Percentiles rank a stretch among this genome's conserved stretches.
phyloP scores from a whole-genome alignment of 1,140 invertebrate genomes.

The Leptonema lineaticorne region DNA sequence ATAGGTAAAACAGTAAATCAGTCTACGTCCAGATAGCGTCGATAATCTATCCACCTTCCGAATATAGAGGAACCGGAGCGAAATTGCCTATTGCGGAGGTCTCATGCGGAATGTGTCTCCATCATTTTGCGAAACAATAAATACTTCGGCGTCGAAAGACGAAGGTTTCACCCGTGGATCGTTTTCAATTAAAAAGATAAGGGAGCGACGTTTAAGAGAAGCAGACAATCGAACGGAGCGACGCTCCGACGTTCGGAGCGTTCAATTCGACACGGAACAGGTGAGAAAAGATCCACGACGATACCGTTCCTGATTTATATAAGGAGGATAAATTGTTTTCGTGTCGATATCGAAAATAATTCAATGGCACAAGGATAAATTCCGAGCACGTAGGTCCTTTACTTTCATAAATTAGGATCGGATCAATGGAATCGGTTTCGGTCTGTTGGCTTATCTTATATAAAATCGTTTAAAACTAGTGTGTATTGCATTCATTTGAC shows the following conservation, averaged over 20 bases:
- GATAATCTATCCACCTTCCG: slow-evolving; percentile 6
- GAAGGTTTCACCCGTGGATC: slow-evolving; percentile 9
- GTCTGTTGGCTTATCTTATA: too few relatives aligned
- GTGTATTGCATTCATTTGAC: too few relatives aligned
- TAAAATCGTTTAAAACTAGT: too few relatives aligned
- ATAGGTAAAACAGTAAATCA: not conserved
- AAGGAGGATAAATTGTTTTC: too few relatives aligned
- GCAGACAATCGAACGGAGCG: not conserved
- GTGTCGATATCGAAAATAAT: too few relatives aligned
- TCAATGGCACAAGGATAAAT: too few relatives aligned
- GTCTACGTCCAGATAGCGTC: not conserved
- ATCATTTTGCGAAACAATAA: slow-evolving; percentile 13
- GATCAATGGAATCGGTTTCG: too few relatives aligned
- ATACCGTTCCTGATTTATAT: not conserved
- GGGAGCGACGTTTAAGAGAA: not conserved
- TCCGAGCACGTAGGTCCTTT: too few relatives aligned
- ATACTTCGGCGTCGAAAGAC: not conserved
- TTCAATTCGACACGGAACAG: too few relatives aligned
- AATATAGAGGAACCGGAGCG: not conserved
- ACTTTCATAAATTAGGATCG: too few relatives aligned
- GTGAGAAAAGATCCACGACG: not conserved
- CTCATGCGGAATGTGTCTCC: not conserved
- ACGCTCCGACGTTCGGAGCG: not conserved
- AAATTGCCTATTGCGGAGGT: too few relatives aligned
- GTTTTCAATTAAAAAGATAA: slow-evolving; percentile 32